These are phyloP conservation scores for Pristionchus entomophagus DNA, from an alignment of 2,888 invertebrate genomes.

Conservation along the genomic window DNA sequence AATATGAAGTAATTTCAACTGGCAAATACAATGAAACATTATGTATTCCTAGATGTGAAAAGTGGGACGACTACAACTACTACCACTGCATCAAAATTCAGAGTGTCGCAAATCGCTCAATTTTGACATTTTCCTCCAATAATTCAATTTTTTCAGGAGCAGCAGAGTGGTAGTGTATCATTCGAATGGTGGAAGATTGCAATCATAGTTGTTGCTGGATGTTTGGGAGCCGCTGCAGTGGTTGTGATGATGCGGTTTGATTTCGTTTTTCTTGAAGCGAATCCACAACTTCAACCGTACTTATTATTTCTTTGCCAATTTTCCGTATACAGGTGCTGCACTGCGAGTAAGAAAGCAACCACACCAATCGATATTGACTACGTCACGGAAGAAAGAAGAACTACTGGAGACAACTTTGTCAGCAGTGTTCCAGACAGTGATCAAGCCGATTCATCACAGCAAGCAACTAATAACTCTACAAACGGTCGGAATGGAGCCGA, in stretches of 20 bases:
- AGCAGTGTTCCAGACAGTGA: not conserved
- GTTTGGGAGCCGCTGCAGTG: not conserved
- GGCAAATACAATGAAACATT: no score
- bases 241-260: not conserved
- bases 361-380: not conserved
- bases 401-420: not conserved
- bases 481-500: no score
- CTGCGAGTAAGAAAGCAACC: not conserved
- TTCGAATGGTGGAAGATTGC: constrained; percentile 21
- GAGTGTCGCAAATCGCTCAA: not conserved
- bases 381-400: not conserved
- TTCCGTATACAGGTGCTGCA: not conserved
- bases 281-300: no score
- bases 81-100: not conserved
- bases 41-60: not conserved
- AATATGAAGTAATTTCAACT: not conserved
- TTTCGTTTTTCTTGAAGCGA: no score
- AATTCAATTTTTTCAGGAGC: no score
- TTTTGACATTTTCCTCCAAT: no score
- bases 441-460: no score
- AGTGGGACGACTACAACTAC: not conserved
- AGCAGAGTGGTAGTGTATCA: not conserved
- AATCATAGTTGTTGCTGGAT: not conserved
- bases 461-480: no score
- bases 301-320: no score